These are phyloP conservation scores for Bovichtus diacanthus DNA, from an alignment of 2,797 vertebrate species.

Conservation along the genomic window DNA sequence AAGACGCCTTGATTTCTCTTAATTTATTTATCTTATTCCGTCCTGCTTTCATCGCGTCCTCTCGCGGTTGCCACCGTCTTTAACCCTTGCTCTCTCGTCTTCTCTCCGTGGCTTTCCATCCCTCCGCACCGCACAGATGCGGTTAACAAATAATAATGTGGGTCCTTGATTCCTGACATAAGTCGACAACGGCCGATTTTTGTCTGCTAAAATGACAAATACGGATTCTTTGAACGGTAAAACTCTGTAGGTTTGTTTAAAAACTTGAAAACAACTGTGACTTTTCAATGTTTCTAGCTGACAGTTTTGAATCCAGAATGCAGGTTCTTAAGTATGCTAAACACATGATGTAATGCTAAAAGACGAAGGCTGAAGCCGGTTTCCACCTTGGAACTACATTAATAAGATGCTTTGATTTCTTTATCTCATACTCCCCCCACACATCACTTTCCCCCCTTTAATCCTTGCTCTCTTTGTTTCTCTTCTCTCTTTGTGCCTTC, in stretches of 20 bases:
- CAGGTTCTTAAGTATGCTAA: no score
- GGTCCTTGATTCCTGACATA: background rate
- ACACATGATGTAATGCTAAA: no score
- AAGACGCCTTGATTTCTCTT: slow-evolving; percentile 27
- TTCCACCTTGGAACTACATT: background rate
- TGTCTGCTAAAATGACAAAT: no score
- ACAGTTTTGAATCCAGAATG: no score
- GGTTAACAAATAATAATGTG: no score
- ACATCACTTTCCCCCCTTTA: background rate
- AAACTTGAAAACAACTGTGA: no score
- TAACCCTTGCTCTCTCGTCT: background rate
- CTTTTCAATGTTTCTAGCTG: no score
- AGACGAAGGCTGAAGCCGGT: background rate
- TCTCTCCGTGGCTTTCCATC: background rate
- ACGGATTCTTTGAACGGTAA: no score
- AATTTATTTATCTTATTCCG: background rate
- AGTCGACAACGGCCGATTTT: background rate
- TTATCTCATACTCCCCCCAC: background rate
- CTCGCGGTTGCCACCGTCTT: background rate
- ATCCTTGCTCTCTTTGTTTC: no score
- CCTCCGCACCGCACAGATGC: background rate
- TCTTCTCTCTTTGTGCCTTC: no score
- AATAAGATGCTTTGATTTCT: background rate
- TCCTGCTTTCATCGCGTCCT: background rate
- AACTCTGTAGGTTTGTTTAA: no score